These are phyloP conservation scores for Hassar affinis DNA, from an alignment of 2,113 vertebrate species.

Conservation along the genomic window DNA sequence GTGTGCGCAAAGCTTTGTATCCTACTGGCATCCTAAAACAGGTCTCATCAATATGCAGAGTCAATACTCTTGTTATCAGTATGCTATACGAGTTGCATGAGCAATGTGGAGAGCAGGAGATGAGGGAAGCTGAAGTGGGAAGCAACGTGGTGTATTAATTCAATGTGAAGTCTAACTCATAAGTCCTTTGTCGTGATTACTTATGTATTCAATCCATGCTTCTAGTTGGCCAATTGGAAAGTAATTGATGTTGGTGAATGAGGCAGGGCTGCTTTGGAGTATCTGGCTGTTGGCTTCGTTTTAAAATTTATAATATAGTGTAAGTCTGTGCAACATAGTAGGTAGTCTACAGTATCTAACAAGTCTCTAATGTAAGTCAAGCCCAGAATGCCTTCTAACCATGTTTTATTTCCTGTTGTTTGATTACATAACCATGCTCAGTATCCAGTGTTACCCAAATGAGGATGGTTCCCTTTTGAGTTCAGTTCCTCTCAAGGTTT, in stretches of 20 bases:
- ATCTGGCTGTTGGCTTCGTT: not conserved
- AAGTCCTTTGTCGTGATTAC: not conserved
- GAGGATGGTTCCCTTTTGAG: no score
- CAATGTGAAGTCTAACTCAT: conserved; percentile 10
- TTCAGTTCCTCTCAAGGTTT: no score
- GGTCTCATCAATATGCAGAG: conserved; percentile 45
- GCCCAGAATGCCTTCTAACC: not conserved
- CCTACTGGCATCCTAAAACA: not conserved
- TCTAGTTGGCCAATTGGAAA: not conserved
- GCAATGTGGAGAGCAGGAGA: conserved; percentile 16
- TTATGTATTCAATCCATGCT: conserved; percentile 4
- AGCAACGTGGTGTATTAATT: conserved; percentile 9
- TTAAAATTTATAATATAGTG: not conserved
- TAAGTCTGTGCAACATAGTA: not conserved
- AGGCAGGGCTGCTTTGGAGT: not conserved
- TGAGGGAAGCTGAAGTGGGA: conserved; percentile 9
- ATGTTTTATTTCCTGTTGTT: not conserved
- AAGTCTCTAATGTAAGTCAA: not conserved
- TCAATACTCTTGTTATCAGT: conserved; percentile 48
- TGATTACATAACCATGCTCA: not conserved
- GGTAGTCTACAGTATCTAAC: no score
- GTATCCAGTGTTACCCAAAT: not conserved
- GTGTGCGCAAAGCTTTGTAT: not conserved
- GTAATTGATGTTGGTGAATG: not conserved
- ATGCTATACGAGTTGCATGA: conserved; percentile 30